phyloP scores from a whole-genome alignment of 2,888 invertebrate genomes.

The Limnephilus marmoratus region DNA sequence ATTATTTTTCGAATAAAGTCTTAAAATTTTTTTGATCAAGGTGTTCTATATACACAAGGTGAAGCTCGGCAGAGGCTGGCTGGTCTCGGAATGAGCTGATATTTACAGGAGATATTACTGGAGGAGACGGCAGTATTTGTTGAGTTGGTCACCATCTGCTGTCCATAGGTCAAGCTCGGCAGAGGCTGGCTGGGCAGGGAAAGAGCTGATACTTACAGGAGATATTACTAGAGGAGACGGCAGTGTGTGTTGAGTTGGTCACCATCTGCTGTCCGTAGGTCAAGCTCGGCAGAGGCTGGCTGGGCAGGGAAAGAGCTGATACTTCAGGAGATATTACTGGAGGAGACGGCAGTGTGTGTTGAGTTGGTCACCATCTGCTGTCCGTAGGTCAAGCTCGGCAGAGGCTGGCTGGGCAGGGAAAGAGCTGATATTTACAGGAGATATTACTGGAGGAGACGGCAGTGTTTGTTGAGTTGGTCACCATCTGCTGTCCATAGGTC shows the following conservation, averaged over 20 bases:
- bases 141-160: slow-evolving; percentile 74
- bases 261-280: slow-evolving; percentile 73
- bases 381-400: slow-evolving; percentile 73
- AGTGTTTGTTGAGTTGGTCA: slow-evolving; percentile 74
- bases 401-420: slow-evolving; percentile 71
- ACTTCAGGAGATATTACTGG: slow-evolving; percentile 57
- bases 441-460: slow-evolving; percentile 65
- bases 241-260: slow-evolving; percentile 73
- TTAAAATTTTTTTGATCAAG: too few relatives aligned
- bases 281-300: slow-evolving; percentile 71
- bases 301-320: slow-evolving; percentile 69
- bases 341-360: slow-evolving; percentile 70
- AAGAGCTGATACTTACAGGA: slow-evolving; percentile 68
- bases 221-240: slow-evolving; percentile 62
- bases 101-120: slow-evolving; percentile 55
- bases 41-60: too few relatives aligned
- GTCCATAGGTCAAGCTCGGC: slow-evolving; percentile 73
- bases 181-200: slow-evolving; percentile 71
- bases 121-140: slow-evolving; percentile 70
- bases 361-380: slow-evolving; percentile 75
- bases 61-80: slow-evolving; percentile 68
- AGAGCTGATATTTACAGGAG: slow-evolving; percentile 68
- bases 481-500: slow-evolving; percentile 74
- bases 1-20: too few relatives aligned
- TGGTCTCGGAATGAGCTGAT: slow-evolving; percentile 70